Evolutionary conservation across 2,113 vertebrate genomes (phyloP).

Genomic region (Erythrolamprus reginae): DNA sequence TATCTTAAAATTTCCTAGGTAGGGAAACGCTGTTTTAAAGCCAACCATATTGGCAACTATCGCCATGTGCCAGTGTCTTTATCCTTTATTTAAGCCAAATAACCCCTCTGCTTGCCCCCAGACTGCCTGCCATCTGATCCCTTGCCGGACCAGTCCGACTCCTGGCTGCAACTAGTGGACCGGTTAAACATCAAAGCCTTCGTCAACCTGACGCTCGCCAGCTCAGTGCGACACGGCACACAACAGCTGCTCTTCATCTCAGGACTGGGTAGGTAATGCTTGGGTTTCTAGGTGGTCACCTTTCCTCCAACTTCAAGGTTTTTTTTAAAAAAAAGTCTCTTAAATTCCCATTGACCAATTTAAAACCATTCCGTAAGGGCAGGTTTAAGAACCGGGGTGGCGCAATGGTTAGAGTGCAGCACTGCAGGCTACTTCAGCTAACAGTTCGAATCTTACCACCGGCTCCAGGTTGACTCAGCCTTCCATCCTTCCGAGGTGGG

Average conservation of each 20-base stretch:
- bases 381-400: background rate
- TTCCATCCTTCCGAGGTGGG: too few relatives aligned
- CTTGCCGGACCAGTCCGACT: slow-evolving; percentile 81
- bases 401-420: too few relatives aligned
- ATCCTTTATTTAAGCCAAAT: background rate
- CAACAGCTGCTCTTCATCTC: slow-evolving; percentile 91
- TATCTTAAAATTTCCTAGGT: background rate
- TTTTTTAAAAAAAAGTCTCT: background rate
- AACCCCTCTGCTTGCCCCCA: slow-evolving; percentile 33
- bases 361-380: background rate
- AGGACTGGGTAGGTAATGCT: slow-evolving; percentile 77
- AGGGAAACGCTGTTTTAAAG: background rate
- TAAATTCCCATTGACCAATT: background rate
- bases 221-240: slow-evolving; percentile 79
- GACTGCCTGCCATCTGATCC: slow-evolving; percentile 81
- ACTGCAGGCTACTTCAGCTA: too few relatives aligned
- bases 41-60: background rate
- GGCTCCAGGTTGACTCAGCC: too few relatives aligned
- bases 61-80: background rate
- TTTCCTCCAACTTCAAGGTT: background rate
- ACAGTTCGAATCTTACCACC: too few relatives aligned
- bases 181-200: slow-evolving; percentile 89
- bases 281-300: background rate
- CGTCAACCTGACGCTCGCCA: slow-evolving; percentile 81
- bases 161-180: slow-evolving; percentile 86